Evolutionary conservation across 2,888 invertebrate species (phyloP).

Genomic region (Selenia dentaria): DNA sequence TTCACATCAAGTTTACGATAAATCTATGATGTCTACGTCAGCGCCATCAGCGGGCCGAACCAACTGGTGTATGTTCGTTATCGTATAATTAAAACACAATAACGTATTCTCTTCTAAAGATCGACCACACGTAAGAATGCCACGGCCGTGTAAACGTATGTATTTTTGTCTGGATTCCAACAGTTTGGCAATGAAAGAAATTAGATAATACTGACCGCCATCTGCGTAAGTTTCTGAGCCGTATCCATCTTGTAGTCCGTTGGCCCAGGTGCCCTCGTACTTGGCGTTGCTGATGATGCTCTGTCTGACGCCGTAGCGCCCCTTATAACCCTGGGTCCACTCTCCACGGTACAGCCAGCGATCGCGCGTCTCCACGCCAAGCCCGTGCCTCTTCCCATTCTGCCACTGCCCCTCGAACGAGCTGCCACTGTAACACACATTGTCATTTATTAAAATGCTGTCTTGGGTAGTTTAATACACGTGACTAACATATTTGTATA

Average conservation of each 20-base stretch:
- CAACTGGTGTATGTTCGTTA: constrained; percentile 24
- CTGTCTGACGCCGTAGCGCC: constrained; percentile 98
- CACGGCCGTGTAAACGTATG: constrained; percentile 65
- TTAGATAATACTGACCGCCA: constrained; percentile 91
- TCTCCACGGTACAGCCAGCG: constrained; percentile 99
- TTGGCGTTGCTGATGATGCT: constrained; percentile 97
- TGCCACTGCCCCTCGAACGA: constrained; percentile 99
- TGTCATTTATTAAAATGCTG: too few relatives aligned
- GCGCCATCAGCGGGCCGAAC: constrained; percentile 4
- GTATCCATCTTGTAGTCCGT: constrained; percentile 99
- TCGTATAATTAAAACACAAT: constrained; percentile 48
- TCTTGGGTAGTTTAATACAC: too few relatives aligned
- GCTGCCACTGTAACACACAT: constrained; percentile 90
- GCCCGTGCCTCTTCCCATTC: constrained; percentile 98
- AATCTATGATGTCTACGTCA: constrained; percentile 15
- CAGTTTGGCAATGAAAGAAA: constrained; percentile 63
- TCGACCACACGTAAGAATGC: constrained; percentile 54
- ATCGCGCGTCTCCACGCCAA: constrained; percentile 98
- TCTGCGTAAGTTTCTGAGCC: constrained; percentile 99
- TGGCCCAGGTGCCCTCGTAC: constrained; percentile 99
- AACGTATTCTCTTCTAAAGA: constrained; percentile 45
- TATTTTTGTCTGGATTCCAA: constrained; percentile 68
- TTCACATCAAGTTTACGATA: constrained; percentile 10
- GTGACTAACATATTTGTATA: too few relatives aligned
- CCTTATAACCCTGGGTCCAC: constrained; percentile 99